A percentile compares a stretch with the other conserved stretches of the same genome.
Evolutionary conservation across 2,888 invertebrate genomes (phyloP).

Genomic region (Drosophila fungiperda): DNA sequence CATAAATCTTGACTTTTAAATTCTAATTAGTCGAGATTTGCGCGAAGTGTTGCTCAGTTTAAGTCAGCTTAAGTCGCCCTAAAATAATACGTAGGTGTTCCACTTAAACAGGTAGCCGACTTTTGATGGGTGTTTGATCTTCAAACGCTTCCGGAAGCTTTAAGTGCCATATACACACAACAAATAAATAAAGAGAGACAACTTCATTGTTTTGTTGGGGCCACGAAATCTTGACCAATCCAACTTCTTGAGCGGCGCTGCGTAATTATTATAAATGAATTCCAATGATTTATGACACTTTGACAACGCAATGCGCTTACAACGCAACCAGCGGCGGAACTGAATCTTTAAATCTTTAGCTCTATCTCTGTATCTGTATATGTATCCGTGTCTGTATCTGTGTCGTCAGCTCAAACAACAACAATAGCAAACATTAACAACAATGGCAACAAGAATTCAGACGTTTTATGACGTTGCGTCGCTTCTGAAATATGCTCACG

Average conservation of each 20-base stretch:
- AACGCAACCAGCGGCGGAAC: slow-evolving; percentile 66
- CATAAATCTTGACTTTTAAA: slow-evolving; percentile 43
- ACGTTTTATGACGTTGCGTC: slow-evolving; percentile 50
- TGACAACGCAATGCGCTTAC: slow-evolving; percentile 57
- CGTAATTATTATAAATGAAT: slow-evolving; percentile 79
- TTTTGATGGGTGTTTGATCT: slow-evolving; percentile 25
- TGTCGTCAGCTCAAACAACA: slow-evolving; percentile 36
- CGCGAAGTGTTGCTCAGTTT: slow-evolving; percentile 39
- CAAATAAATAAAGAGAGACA: slow-evolving; percentile 37
- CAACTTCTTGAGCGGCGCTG: slow-evolving; percentile 47
- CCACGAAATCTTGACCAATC: slow-evolving; percentile 64
- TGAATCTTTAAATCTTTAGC: slow-evolving; percentile 11
- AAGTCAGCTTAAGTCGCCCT: slow-evolving; percentile 26
- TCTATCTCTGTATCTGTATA: background rate
- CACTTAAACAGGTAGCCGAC: slow-evolving; percentile 15
- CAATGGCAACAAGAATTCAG: slow-evolving; percentile 41
- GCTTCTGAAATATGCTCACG: slow-evolving; percentile 50
- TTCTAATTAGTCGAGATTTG: slow-evolving; percentile 57
- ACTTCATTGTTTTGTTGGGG: slow-evolving; percentile 68
- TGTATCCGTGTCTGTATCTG: slow-evolving; percentile 6
- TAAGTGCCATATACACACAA: slow-evolving; percentile 9
- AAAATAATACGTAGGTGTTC: slow-evolving; percentile 16
- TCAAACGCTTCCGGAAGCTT: slow-evolving; percentile 66
- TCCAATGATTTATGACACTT: slow-evolving; percentile 74
- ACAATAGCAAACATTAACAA: slow-evolving; percentile 18